These are phyloP conservation scores for Engraulis encrasicolus DNA, from an alignment of 2,113 vertebrate species.

Conservation along the genomic window DNA sequence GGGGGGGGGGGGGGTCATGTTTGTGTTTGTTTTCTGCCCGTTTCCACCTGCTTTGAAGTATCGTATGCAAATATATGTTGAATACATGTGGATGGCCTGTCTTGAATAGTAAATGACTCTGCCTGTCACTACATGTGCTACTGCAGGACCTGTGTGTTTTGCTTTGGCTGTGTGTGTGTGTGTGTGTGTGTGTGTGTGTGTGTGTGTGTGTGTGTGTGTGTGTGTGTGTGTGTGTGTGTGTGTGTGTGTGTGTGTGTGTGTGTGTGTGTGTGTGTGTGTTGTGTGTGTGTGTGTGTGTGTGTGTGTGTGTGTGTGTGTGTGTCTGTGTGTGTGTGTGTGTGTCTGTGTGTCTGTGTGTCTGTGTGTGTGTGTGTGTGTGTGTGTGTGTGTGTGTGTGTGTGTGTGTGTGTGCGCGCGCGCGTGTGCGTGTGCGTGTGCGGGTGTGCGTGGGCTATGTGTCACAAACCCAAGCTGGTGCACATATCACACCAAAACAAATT, in stretches of 20 bases:
- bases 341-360: too few relatives aligned
- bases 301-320: not conserved
- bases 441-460: not conserved
- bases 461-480: too few relatives aligned
- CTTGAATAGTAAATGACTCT: not conserved
- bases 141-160: not conserved
- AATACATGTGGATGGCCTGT: not conserved
- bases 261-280: not conserved
- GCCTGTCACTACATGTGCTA: not conserved
- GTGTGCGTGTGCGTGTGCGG: not conserved
- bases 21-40: not conserved
- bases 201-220: not conserved
- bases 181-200: not conserved
- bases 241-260: not conserved
- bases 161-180: not conserved
- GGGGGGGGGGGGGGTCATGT: too few relatives aligned
- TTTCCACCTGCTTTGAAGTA: not conserved
- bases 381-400: too few relatives aligned
- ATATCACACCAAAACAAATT: too few relatives aligned
- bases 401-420: not conserved
- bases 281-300: not conserved
- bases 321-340: too few relatives aligned
- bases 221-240: not conserved
- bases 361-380: too few relatives aligned
- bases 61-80: not conserved